Base-by-base conservation (phyloP, 2,888 invertebrate species). In the Drosophila anomalata region DNA sequence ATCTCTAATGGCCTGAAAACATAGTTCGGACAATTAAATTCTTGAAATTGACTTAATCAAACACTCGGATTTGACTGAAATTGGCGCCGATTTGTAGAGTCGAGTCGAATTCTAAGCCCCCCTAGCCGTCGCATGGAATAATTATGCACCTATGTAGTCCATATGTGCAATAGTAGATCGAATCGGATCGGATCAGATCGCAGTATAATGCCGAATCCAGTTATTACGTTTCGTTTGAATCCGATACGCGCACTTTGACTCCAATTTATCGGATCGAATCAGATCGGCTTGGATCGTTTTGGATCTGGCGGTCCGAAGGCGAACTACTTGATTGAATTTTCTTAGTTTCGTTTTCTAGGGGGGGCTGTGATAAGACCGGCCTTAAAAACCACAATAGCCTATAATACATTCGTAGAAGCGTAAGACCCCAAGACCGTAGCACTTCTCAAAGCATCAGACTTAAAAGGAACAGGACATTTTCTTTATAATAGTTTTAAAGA, bases 191-290 rank as follows among this genome's bases (percentile, higher is more conserved):
- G 12, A 22, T 58, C 11, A 5, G 14, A 33, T 29, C 48, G 61
- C 42, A n/a, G n/a, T 58, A 20, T 58, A 24, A 50, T 9, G 41
- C 47, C 63, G 58, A 67, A 67, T 26, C n/a, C 33, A 65, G 65
- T 65, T 66, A 66, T 66, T 66, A 63, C 41, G 54, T 54, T 63
- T 41, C 53, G 39, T 53, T 65, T 33, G 65, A 65, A 63, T 63
- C 41, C 65, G 65, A 66, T 65, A 48, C 48, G 65, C 51, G 67
- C 67, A 67, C 67, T 67, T 67, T 67, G 67, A 67, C 67, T 67
- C 67, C 67, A 67, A 67, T 67, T 66, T 66, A 66, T 57, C 46
- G 66, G 57, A 42, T 42, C 41, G 17, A 11, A 42, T 42, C 41
- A 8, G n/a, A 41, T 41, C 41, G 41, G 6, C 12, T 33, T 20